Base-by-base conservation (phyloP, 2,113 vertebrate genomes). In the Fregetta grallaria region DNA sequence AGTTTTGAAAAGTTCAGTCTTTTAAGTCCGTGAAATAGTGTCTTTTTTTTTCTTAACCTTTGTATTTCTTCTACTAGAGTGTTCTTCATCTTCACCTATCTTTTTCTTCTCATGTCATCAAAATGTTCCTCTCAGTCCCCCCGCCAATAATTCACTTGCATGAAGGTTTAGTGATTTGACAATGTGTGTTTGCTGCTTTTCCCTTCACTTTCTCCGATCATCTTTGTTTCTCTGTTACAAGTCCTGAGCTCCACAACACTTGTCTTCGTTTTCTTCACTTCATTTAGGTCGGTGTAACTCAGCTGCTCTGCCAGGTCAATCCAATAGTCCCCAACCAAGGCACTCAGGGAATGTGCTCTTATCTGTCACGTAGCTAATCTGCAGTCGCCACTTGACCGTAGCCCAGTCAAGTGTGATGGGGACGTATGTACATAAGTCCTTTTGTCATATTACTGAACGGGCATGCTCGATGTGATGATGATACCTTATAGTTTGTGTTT, bases 361-460 rank as follows among this genome's bases (percentile, higher is more conserved):
- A 9, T 20, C 58, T 47, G 40, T 38, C 11, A 5, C 14, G 7
- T n/a, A 7, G 10, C 34, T 30, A 0, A 50, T n/a, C 49, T 44
- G 21, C 30, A 27, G 36, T 17, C 67, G 36, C 29, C 30, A 3
- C n/a, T 29, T 63, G 25, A 11, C 25, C 9, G 0, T 10, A 36
- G 27, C 38, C 38, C 1, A 0, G 26, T 32, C 20, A 10, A 26
- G 22, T 17, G 44, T 34, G 49, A 14, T 30, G 55, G 34, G 55
- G 27, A 62, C 20, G 1, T 1, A 27, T 0, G 44, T 23, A 19
- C 15, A 0, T 16, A 18, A 45, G 7, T 74, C 45, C 36, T 74
- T 29, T 30, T 1, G 23, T 29, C 5, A 0, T 3, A 10, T 38
- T 63, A 8, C 40, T 56, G 58, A 23, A 16, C 0, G 1, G 53